These are phyloP conservation scores for Platycheirus albimanus DNA, from an alignment of 2,888 invertebrate genomes.

Conservation along the genomic window DNA sequence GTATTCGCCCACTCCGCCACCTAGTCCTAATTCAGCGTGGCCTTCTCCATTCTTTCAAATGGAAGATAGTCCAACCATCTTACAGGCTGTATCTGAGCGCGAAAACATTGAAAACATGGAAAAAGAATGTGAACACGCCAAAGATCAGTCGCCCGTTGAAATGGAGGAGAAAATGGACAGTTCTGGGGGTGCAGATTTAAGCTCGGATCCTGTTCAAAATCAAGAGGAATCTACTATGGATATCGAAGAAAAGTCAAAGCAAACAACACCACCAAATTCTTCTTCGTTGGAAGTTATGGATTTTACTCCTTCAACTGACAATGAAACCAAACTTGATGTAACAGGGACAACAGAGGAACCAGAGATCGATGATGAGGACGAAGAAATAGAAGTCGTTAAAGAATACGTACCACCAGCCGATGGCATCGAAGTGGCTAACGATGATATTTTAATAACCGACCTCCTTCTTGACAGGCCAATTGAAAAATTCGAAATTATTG, in stretches of 20 bases:
- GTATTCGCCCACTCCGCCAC: constrained; percentile 47
- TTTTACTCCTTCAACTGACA: constrained; percentile 12
- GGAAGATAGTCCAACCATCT: constrained; percentile 43
- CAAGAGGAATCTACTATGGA: constrained; percentile 59
- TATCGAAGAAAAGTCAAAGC: constrained; percentile 37
- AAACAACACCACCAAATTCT: constrained; percentile 18
- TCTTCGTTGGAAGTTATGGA: constrained; percentile 26
- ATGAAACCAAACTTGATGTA: neutral
- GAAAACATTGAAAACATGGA: constrained; percentile 68
- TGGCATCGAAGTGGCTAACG: constrained; percentile 84
- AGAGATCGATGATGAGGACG: constrained; percentile 63
- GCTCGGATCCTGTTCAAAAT: constrained; percentile 32
- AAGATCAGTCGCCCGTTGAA: constrained; percentile 35
- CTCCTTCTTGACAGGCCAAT: constrained; percentile 89
- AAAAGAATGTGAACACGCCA: constrained; percentile 53
- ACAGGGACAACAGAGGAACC: neutral
- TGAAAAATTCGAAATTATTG: constrained; percentile 89
- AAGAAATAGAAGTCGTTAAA: constrained; percentile 78
- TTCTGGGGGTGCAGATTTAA: constrained; percentile 43
- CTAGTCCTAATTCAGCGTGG: constrained; percentile 42
- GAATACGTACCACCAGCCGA: constrained; percentile 77
- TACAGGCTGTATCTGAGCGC: constrained; percentile 60
- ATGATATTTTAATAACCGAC: constrained; percentile 87
- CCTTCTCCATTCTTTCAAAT: constrained; percentile 26
- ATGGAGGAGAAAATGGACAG: constrained; percentile 54